Conservation (phyloP, 1,140 invertebrate species). For the Polyergus mexicanus region DNA sequence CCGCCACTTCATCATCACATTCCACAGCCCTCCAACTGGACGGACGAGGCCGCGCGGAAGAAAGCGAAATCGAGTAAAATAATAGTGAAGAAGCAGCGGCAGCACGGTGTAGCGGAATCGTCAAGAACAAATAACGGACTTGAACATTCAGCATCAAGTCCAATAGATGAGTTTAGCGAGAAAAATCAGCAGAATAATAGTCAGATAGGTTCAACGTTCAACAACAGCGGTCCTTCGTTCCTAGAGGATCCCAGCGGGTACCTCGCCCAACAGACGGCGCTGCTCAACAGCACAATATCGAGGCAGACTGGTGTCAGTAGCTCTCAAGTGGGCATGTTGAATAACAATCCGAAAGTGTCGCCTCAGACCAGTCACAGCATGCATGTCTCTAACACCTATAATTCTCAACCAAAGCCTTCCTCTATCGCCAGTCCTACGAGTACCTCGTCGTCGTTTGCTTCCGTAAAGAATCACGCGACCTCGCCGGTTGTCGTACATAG, state of each 20-base stretch:
- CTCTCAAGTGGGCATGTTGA: constrained; percentile 82
- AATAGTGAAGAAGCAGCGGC: constrained; percentile 87
- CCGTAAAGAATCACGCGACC: constrained; percentile 83
- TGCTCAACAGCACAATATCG: constrained; percentile 94
- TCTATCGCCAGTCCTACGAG: constrained; percentile 82
- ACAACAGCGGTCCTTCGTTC: constrained; percentile 89
- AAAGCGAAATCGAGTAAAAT: constrained; percentile 88
- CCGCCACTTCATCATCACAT: constrained; percentile 91
- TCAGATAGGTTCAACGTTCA: constrained; percentile 80
- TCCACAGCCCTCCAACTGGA: constrained; percentile 88
- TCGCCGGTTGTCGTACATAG: constrained; percentile 84
- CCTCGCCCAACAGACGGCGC: constrained; percentile 93
- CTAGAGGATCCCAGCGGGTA: constrained; percentile 96
- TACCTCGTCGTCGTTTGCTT: constrained; percentile 75
- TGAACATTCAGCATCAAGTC: constrained; percentile 75
- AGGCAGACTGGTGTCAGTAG: constrained; percentile 89
- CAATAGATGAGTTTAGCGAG: constrained; percentile 81
- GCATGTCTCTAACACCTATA: constrained; percentile 75
- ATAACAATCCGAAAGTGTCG: constrained; percentile 80
- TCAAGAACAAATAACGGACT: constrained; percentile 75
- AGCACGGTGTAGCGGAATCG: constrained; percentile 81
- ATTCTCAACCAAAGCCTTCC: constrained; percentile 84
- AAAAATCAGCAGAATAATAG: constrained; percentile 80
- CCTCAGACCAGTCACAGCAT: constrained; percentile 76
- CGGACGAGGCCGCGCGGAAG: constrained; percentile 89